Evolutionary conservation across 2,888 invertebrate genomes (phyloP), one percentile per base, ranked within the genome.

Genomic region (Apamea anceps): DNA sequence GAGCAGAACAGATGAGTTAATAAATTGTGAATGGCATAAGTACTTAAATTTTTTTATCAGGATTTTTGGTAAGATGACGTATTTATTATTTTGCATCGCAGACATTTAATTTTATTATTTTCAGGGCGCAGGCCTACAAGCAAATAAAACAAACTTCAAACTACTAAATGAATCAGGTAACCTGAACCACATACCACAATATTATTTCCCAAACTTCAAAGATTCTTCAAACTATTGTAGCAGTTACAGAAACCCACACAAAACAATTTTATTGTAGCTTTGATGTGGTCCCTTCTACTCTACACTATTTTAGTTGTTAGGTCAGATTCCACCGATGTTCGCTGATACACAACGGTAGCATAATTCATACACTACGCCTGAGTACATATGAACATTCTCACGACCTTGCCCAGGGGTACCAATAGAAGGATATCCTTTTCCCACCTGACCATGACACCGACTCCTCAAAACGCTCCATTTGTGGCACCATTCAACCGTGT

Each of bases 401-500:
- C 90, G 91, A 88, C 90, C 91, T 91, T 91, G 90, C 83, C 74
- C 74, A 83, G 83, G 88, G 82, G 62, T 81, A 75, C 73, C 71
- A 77, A 76, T 88, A 81, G 70, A 81, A 92, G 93, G 92, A 93
- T 92, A 92, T 93, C 93, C 93, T 90, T 84, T 77, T 82, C 85
- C 63, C 87, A 85, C 80, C 83, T 87, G 82, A 85, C 85, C 91
- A 85, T 84, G 78, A 87, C 89, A 84, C 72, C 60, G 66, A 75
- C 80, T 87, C 81, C 81, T 87, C 77, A 81, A 87, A 86, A 88
- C 91, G 94, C 91, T 93, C 88, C 89, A 94, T 93, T 92, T 92
- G 90, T 87, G 88, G 79, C 84, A 85, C 91, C 89, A 88, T 78
- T 92, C 90, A 88, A 92, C 93, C 95, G 90, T 93, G 91, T 93